phyloP scores from a whole-genome alignment of 2,797 vertebrate genomes.

The Rhinogobio ventralis region DNA sequence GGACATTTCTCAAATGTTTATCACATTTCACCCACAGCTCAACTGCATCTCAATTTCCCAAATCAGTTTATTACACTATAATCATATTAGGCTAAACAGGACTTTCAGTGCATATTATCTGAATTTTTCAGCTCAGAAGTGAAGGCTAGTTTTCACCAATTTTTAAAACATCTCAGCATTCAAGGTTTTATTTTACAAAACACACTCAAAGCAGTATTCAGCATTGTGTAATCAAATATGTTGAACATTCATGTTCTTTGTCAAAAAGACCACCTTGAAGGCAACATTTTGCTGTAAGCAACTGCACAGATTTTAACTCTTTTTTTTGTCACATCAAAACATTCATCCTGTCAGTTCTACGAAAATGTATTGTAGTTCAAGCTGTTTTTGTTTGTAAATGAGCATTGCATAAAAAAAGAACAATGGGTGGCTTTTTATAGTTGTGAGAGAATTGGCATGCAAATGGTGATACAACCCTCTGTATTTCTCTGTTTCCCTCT shows the following conservation, averaged over 20 bases:
- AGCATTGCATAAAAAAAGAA: conserved; percentile 1
- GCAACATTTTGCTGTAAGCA: neutral
- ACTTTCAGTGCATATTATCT: neutral
- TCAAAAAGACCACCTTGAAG: conserved; percentile 14
- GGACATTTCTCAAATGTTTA: conserved; percentile 53
- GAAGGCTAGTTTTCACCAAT: neutral
- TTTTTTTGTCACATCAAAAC: conserved; percentile 1
- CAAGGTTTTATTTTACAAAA: conserved; percentile 5
- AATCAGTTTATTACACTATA: conserved; percentile 49
- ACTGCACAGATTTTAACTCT: conserved; percentile 1
- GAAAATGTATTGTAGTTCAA: neutral
- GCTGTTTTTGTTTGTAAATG: neutral
- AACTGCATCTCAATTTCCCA: conserved; percentile 36
- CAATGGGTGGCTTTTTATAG: conserved; percentile 16
- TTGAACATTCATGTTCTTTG: neutral
- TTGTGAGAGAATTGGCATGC: conserved; percentile 14
- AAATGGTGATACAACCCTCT: neutral
- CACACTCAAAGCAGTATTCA: neutral
- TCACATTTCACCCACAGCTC: conserved; percentile 32
- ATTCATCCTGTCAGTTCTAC: conserved; percentile 4
- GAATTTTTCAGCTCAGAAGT: neutral
- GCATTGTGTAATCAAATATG: neutral
- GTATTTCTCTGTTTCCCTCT: conserved; percentile 7
- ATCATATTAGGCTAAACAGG: conserved; percentile 45
- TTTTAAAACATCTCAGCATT: neutral